A percentile compares a stretch with the other conserved stretches of the same genome.
Conservation (phyloP, 2,888 invertebrate species). For the Pyrochroa serraticornis region DNA sequence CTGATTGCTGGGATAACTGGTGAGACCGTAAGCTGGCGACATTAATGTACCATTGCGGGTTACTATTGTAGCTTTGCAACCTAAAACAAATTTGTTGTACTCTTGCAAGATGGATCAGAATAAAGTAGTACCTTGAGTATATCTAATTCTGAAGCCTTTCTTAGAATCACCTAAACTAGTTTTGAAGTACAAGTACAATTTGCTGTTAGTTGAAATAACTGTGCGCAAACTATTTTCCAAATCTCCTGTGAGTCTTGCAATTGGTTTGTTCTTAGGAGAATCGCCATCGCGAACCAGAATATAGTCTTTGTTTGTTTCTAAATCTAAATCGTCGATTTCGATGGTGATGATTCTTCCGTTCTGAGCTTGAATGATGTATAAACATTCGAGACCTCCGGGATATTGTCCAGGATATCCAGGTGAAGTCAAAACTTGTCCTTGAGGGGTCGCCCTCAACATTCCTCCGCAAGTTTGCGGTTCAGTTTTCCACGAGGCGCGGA, state of each 20-base stretch:
- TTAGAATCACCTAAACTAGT: constrained; percentile 88
- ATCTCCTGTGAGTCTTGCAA: constrained; percentile 83
- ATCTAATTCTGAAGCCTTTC: constrained; percentile 89
- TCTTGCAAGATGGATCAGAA: background rate
- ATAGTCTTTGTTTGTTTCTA: constrained; percentile 83
- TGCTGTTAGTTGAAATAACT: constrained; percentile 88
- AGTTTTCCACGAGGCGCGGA: constrained; percentile 92
- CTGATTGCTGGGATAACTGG: constrained; percentile 89
- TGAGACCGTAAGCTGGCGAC: constrained; percentile 86
- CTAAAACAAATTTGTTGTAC: constrained; percentile 56
- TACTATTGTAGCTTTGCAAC: constrained; percentile 87
- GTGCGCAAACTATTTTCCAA: constrained; percentile 77
- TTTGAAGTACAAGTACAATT: constrained; percentile 90
- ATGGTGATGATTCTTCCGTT: constrained; percentile 90
- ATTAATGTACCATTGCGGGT: constrained; percentile 84
- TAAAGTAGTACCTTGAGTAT: constrained; percentile 67
- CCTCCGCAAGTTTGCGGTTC: constrained; percentile 94
- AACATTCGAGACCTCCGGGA: constrained; percentile 94
- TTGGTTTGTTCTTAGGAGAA: constrained; percentile 81
- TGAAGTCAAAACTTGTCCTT: constrained; percentile 86
- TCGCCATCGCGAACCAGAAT: constrained; percentile 91
- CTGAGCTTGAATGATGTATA: constrained; percentile 90
- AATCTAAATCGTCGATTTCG: constrained; percentile 85
- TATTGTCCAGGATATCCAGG: constrained; percentile 93
- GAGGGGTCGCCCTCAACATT: constrained; percentile 81